Percentiles rank a stretch among this genome's conserved stretches.
phyloP scores from a whole-genome alignment of 1,140 invertebrate species.

The Mya arenaria region DNA sequence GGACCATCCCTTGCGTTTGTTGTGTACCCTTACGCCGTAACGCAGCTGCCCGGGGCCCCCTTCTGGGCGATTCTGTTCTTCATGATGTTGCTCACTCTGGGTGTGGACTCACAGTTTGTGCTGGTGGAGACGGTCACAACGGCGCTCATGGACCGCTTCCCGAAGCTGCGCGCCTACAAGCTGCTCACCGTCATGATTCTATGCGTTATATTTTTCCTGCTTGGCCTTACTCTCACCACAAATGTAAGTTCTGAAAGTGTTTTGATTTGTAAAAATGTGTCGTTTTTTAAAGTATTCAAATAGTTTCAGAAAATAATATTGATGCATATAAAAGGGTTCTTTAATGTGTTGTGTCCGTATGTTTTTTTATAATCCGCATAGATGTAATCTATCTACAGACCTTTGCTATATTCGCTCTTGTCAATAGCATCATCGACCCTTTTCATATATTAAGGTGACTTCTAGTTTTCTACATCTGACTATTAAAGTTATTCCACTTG shows the following conservation, averaged over 20 bases:
- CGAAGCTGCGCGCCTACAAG: conserved; percentile 81
- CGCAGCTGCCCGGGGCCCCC: conserved; percentile 95
- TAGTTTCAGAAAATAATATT: no score
- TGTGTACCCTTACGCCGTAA: conserved; percentile 97
- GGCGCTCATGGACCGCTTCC: conserved; percentile 87
- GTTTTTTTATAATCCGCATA: no score
- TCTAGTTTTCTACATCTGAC: no score
- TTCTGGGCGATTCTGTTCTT: conserved; percentile 99
- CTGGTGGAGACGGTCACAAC: conserved; percentile 90
- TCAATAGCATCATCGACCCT: no score
- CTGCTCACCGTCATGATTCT: conserved; percentile 62
- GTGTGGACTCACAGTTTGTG: conserved; percentile 95
- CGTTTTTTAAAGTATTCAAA: not conserved
- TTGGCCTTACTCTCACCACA: conserved; percentile 74
- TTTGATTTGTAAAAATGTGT: not conserved
- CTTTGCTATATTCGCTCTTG: no score
- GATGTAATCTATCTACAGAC: no score
- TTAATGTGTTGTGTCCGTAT: no score
- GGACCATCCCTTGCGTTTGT: conserved; percentile 97
- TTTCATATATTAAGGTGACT: no score
- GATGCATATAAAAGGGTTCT: no score
- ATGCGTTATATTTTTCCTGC: conserved; percentile 69
- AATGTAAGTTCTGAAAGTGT: conserved; percentile 67
- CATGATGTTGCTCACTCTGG: conserved; percentile 96
- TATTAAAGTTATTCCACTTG: no score